A percentile compares a stretch with the other conserved stretches of the same genome.
Conservation (phyloP, 1,140 invertebrate species). For the Trichomalopsis sarcophagae region DNA sequence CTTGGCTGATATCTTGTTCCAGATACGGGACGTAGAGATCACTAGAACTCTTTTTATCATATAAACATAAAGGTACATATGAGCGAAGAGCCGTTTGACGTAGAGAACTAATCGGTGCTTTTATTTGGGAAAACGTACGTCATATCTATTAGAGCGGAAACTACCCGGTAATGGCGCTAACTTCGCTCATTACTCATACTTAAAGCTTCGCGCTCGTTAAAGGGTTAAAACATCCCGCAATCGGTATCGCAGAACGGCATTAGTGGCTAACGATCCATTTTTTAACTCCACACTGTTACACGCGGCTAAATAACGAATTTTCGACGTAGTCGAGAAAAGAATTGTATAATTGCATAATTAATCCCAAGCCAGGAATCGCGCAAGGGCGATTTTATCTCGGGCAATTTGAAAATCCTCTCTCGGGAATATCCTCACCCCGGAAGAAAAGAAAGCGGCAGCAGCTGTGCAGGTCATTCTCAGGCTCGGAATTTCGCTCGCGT, state of each 20-base stretch:
- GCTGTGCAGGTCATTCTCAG: neutral
- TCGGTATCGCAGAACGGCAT: neutral
- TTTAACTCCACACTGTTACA: neutral
- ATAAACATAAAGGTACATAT: too few relatives aligned
- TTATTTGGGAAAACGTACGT: neutral
- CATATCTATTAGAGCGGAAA: neutral
- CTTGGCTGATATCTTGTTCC: neutral
- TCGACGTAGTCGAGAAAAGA: neutral
- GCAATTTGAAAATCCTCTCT: constrained; percentile 38
- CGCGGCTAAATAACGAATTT: neutral
- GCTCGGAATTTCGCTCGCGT: neutral
- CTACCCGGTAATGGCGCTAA: neutral
- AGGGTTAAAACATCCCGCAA: neutral
- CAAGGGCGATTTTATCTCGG: constrained; percentile 30
- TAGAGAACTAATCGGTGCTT: neutral
- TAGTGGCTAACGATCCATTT: neutral
- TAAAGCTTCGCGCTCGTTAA: neutral
- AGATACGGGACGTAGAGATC: neutral
- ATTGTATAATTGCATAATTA: constrained; percentile 3
- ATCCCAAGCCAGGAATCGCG: neutral
- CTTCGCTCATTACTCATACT: constrained; percentile 4
- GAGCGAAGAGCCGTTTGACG: too few relatives aligned
- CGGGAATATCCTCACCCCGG: neutral
- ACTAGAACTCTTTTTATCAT: too few relatives aligned
- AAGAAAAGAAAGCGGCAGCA: neutral